Percentiles rank a stretch among this genome's conserved stretches.
Conservation (phyloP, 2,888 invertebrate genomes). For the Dryadula phaetusa region DNA sequence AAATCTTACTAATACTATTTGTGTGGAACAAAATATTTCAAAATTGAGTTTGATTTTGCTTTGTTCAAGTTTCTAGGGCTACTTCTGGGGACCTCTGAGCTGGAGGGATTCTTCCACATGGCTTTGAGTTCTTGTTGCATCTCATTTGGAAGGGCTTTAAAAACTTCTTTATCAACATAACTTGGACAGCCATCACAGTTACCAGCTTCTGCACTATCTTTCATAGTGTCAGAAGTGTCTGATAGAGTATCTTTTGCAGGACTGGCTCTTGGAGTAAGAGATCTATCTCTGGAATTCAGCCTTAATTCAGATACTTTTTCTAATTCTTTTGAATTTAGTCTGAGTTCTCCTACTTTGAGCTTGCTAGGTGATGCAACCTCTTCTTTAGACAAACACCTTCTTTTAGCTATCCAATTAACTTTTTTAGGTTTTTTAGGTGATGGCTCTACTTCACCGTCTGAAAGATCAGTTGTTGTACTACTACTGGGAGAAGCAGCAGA, state of each 20-base stretch:
- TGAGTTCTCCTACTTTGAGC: constrained; percentile 86
- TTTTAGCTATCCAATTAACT: constrained; percentile 79
- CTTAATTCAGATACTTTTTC: constrained; percentile 82
- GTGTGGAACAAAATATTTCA: constrained; percentile 88
- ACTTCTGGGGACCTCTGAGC: constrained; percentile 70
- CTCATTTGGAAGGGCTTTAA: constrained; percentile 88
- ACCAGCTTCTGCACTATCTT: constrained; percentile 67
- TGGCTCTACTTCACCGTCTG: constrained; percentile 89
- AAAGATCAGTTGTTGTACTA: constrained; percentile 84
- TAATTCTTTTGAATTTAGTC: constrained; percentile 86
- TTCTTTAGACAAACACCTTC: constrained; percentile 75
- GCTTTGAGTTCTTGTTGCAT: constrained; percentile 89
- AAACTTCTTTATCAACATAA: constrained; percentile 87
- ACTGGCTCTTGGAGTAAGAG: constrained; percentile 75
- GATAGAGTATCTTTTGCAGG: constrained; percentile 75
- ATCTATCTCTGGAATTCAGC: constrained; percentile 74
- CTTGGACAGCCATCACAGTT: constrained; percentile 85
- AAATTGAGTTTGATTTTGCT: constrained; percentile 85
- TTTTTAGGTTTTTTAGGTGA: constrained; percentile 89
- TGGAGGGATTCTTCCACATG: constrained; percentile 85
- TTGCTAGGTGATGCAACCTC: constrained; percentile 88
- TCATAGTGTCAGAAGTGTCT: constrained; percentile 73
- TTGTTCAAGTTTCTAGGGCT: constrained; percentile 80
- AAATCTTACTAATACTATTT: constrained; percentile 85
- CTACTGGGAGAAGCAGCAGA: constrained; percentile 77